These are phyloP conservation scores for Diplolepis rosae DNA, from an alignment of 2,888 invertebrate species.

Conservation along the genomic window DNA sequence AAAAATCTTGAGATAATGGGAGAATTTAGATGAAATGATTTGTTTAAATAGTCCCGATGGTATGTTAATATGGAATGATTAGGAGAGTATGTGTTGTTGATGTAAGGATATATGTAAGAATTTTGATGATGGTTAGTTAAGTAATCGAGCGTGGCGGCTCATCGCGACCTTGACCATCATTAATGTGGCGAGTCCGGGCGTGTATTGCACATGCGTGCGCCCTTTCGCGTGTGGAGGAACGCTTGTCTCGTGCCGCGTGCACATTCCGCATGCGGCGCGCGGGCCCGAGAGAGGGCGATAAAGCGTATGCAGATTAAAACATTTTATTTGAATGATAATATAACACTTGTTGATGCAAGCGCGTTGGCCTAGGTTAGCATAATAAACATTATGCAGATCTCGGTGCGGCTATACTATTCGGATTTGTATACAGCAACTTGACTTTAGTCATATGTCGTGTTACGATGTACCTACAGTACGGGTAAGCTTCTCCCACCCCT, in stretches of 20 bases:
- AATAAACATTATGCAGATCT: constrained; percentile 73
- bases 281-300: constrained; percentile 71
- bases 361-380: constrained; percentile 73
- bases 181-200: constrained; percentile 45
- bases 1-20: no score
- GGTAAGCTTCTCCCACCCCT: no score
- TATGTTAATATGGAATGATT: no score
- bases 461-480: no score
- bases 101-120: no score
- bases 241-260: constrained; percentile 67
- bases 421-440: constrained; percentile 17
- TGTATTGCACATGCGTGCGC: constrained; percentile 49
- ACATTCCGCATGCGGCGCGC: constrained; percentile 67
- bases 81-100: no score
- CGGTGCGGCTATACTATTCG: constrained; percentile 46
- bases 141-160: constrained; percentile 46
- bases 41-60: no score
- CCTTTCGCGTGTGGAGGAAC: constrained; percentile 58
- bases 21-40: no score
- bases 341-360: constrained; percentile 74
- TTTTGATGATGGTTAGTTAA: no score
- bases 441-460: constrained; percentile 34
- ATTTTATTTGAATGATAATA: constrained; percentile 74
- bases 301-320: constrained; percentile 74
- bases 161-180: constrained; percentile 56